Base-by-base conservation (phyloP, 37 sponge, comb jelly and placozoan genomes). In the Spongia lamella region DNA sequence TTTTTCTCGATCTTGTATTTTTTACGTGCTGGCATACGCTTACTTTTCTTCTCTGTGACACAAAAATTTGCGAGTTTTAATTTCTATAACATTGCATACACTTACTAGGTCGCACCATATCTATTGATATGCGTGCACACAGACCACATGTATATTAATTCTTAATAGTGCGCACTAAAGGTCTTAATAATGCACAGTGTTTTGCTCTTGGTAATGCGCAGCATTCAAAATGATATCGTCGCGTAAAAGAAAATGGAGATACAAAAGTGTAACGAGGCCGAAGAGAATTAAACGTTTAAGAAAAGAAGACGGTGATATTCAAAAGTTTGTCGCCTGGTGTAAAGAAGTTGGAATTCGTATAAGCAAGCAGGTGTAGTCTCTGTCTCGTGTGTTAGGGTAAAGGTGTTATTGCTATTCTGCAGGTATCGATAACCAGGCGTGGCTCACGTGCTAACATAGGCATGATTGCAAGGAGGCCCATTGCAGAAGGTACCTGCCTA, bases 1-100 rank as follows among this genome's bases (percentile, higher is more conserved):
- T 92, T 95, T 29, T 71, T 78, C 68, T 85, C 87, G 15, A 95
- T 86, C 73, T 95, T 95, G 84, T 79, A 95, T 61, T 70, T 77
- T 64, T 86, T 80, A 14, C 80, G 58, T 11, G 80, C 73, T 0
- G 89, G 71, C 56, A 92, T 29, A 19, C 96, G 69, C 52, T 89
- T 88, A 63, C 96, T 95, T 77, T 82, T 51, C 62, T 89, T 94
- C 43, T 58, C 90, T 90, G 47, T 9, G 40, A 15, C n/a, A n/a
- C n/a, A n/a, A n/a, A n/a, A n/a, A n/a, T n/a, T n/a, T n/a, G n/a
- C n/a, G n/a, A n/a, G n/a, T n/a, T n/a, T n/a, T n/a, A n/a, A n/a
- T n/a, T n/a, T n/a, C 29, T 27, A 27, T 24, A 5, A 31, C 26
- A 24, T 43, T 5, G 9, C 9, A n/a, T 35, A 32, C 9, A 65